Evolutionary conservation across 2,113 vertebrate genomes (phyloP), one percentile per base, ranked within the genome.

Genomic region (Pedetes capensis): DNA sequence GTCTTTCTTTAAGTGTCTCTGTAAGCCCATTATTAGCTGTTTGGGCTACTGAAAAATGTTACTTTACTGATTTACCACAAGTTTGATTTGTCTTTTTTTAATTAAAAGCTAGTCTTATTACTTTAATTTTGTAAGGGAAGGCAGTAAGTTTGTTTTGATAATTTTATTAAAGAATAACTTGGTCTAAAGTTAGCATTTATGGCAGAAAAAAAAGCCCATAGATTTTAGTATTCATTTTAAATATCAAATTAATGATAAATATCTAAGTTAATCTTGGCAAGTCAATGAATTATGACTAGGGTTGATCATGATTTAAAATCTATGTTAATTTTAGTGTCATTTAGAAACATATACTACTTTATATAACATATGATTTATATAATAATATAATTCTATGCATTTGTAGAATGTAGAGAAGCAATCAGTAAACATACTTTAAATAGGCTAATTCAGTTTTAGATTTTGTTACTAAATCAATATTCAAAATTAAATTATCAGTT

Each of bases 401-500:
- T 93, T 87, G 34, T 39, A 80, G 27, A 72, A 79, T 90, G 29
- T 81, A 16, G 10, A 13, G 44, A 17, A 92, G 34, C 59, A 32
- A 74, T 57, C 32, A 79, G 51, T 66, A 25, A 91, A 1, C 9
- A 91, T 42, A 84, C 27, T 55, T 82, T 82, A 89, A 66, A 10
- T 47, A 39, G 16, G 16, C 17, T 78, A 57, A 94, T 55, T 94
- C 83, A 47, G 64, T 91, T 83, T 79, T 74, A 64, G 10, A 64
- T 61, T 68, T 89, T 47, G 25, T 75, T 83, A 90, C 5, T 92
- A 76, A 76, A 84, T 51, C 72, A 61, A 80, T 80, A 85, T 63
- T 97, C 95, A 82, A 89, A 89, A 39, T 59, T 78, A 49, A 71
- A 49, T 47, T 78, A 82, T 71, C 53, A 85, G 55, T 49, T 74